Percentiles rank a stretch among this genome's conserved stretches.
Evolutionary conservation across 2,888 invertebrate species (phyloP).

Genomic region (Cheilosia scutellata): DNA sequence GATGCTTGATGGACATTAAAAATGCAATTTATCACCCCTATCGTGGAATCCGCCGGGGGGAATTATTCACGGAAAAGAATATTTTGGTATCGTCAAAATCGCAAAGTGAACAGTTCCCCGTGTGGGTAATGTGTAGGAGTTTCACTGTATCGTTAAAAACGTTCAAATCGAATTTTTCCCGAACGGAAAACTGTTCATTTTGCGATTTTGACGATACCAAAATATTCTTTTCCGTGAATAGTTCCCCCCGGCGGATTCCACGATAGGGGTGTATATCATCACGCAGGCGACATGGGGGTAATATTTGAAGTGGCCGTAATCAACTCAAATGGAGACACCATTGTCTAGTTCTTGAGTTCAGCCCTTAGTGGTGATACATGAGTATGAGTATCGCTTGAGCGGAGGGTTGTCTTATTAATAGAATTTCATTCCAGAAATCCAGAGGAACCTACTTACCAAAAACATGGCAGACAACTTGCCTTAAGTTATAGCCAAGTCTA

Average conservation of each 20-base stretch:
- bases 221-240: too few species aligned
- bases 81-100: too few species aligned
- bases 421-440: background rate
- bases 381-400: constrained; percentile 21
- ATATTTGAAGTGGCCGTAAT: constrained; percentile 54
- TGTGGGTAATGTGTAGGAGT: too few species aligned
- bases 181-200: too few species aligned
- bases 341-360: constrained; percentile 35
- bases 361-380: constrained; percentile 21
- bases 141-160: too few species aligned
- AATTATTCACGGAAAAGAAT: too few species aligned
- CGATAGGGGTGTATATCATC: too few species aligned
- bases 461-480: constrained; percentile 49
- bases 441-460: constrained; percentile 33
- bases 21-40: constrained; percentile 71
- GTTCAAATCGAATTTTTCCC: too few species aligned
- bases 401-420: background rate
- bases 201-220: too few species aligned
- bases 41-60: too few species aligned
- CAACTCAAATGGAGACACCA: constrained; percentile 61
- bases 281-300: background rate
- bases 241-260: too few species aligned
- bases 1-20: constrained; percentile 71
- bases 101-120: too few species aligned
- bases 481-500: constrained; percentile 17